Conservation (phyloP, 2,113 vertebrate genomes). For the Emberiza fucata region DNA sequence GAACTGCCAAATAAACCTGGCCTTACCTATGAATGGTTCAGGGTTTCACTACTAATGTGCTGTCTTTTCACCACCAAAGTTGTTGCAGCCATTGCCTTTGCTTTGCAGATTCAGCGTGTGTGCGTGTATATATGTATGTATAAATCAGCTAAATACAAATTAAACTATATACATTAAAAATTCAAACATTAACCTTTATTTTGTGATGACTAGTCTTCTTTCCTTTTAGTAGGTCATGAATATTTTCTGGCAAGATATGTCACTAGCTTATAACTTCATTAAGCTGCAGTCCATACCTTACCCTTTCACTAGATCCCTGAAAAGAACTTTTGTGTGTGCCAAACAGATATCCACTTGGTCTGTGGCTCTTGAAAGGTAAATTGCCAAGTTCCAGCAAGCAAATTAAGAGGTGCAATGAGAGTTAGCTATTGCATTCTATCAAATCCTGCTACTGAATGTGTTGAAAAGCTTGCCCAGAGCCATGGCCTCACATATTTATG, state of each 20-base stretch:
- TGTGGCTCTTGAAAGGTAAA: constrained; percentile 65
- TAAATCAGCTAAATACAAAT: neutral
- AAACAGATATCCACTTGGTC: constrained; percentile 62
- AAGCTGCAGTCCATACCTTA: constrained; percentile 58
- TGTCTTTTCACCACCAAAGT: neutral
- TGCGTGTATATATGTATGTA: accelerated
- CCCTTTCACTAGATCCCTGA: constrained; percentile 55
- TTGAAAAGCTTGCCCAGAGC: constrained; percentile 45
- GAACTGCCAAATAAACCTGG: constrained; percentile 6
- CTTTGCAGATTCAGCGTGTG: neutral
- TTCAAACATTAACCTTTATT: neutral
- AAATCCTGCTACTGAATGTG: constrained; percentile 55
- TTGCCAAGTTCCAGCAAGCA: constrained; percentile 61
- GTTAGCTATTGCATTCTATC: constrained; percentile 62
- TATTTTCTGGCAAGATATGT: constrained; percentile 61
- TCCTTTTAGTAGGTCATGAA: constrained; percentile 12
- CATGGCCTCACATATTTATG: constrained; percentile 55
- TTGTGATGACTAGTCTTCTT: constrained; percentile 6
- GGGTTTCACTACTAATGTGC: neutral
- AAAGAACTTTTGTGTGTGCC: constrained; percentile 62
- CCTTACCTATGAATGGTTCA: neutral
- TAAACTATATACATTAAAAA: neutral
- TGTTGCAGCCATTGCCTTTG: neutral
- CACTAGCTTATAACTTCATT: constrained; percentile 64
- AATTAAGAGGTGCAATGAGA: constrained; percentile 58